phyloP scores from a whole-genome alignment of 2,797 vertebrate species.

The Saxicola maurus region DNA sequence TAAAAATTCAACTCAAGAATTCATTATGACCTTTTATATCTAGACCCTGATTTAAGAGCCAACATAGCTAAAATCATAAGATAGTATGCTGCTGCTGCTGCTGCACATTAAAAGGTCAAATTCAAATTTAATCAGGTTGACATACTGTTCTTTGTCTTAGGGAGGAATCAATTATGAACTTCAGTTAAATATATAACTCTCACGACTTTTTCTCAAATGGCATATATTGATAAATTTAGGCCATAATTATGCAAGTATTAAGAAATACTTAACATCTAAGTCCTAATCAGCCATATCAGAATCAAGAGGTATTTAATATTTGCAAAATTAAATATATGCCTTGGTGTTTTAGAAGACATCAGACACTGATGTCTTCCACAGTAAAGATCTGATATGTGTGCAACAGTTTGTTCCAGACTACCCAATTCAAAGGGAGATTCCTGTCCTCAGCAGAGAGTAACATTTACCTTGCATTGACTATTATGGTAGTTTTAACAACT shows the following conservation, averaged over 20 bases:
- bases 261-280: slow-evolving; percentile 4
- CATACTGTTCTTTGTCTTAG: slow-evolving; percentile 39
- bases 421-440: background rate
- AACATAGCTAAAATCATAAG: slow-evolving; percentile 22
- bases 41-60: slow-evolving; percentile 64
- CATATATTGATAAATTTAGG: slow-evolving; percentile 15
- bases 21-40: slow-evolving; percentile 54
- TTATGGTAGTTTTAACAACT: background rate
- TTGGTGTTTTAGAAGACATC: background rate
- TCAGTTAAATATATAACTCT: background rate
- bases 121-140: slow-evolving; percentile 57
- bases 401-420: background rate
- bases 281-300: background rate
- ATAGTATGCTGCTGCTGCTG: slow-evolving; percentile 44
- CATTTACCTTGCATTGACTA: background rate
- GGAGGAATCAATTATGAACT: slow-evolving; percentile 20
- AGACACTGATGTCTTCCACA: background rate
- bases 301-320: background rate
- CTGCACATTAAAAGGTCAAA: slow-evolving; percentile 65
- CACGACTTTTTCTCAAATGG: background rate
- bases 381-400: background rate
- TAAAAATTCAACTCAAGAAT: slow-evolving; percentile 44
- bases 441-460: background rate
- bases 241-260: background rate
- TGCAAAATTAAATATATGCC: background rate